phyloP scores from a whole-genome alignment of 2,888 invertebrate species.

The Harpagoxenus sublaevis region DNA sequence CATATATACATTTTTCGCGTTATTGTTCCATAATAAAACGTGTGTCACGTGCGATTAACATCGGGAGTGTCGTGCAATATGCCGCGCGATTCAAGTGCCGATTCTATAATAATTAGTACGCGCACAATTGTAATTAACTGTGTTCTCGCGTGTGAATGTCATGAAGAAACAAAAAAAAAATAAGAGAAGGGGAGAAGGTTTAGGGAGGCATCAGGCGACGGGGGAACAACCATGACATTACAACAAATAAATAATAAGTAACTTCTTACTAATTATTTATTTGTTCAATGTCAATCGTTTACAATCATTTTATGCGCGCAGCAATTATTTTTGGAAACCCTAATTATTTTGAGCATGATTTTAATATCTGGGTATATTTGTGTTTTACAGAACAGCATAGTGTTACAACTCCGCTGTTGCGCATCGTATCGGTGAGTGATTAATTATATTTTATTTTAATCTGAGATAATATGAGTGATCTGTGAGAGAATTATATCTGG shows the following conservation, averaged over 20 bases:
- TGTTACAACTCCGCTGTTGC: background rate
- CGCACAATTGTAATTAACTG: background rate
- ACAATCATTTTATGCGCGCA: background rate
- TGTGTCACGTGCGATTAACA: background rate
- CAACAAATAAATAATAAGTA: background rate
- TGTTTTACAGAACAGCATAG: background rate
- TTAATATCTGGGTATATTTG: slow-evolving; percentile 7
- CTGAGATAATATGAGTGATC: background rate
- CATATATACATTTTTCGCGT: background rate
- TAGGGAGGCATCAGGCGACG: background rate
- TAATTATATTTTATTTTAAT: background rate
- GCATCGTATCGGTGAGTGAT: background rate
- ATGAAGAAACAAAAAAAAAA: background rate
- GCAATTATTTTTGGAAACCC: background rate
- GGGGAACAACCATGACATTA: background rate
- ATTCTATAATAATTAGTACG: slow-evolving; percentile 1
- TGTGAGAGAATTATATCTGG: background rate
- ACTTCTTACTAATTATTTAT: background rate
- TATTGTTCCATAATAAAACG: background rate
- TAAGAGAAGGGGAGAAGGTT: background rate
- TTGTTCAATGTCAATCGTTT: background rate
- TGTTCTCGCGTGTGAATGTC: background rate
- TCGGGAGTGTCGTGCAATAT: background rate
- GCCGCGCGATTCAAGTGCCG: background rate
- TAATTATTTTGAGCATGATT: background rate